Conservation (phyloP, 1,140 invertebrate species). For the Nasonia longicornis region DNA sequence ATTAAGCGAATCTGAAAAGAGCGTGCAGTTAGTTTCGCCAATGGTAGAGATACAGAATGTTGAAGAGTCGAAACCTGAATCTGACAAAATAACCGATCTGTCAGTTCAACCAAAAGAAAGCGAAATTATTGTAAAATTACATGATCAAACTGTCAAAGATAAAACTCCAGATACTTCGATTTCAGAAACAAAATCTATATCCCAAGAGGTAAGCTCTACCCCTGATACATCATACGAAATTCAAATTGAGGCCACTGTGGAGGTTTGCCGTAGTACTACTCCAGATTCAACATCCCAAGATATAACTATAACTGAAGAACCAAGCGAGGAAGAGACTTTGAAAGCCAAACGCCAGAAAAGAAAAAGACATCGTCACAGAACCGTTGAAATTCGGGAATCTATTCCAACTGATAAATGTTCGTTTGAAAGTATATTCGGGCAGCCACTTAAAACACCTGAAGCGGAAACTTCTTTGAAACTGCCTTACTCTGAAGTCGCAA, state of each 20-base stretch:
- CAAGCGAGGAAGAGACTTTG: constrained; percentile 39
- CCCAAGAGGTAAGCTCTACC: constrained; percentile 53
- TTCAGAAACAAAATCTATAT: constrained; percentile 12
- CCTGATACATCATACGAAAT: constrained; percentile 61
- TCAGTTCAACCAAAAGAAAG: neutral
- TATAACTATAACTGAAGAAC: constrained; percentile 53
- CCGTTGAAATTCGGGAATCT: constrained; percentile 45
- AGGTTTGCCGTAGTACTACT: constrained; percentile 57
- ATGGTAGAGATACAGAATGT: neutral
- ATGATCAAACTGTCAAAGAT: neutral
- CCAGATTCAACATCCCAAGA: constrained; percentile 55
- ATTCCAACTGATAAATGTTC: constrained; percentile 13
- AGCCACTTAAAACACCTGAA: constrained; percentile 41
- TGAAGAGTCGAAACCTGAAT: neutral
- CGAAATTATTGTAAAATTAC: neutral
- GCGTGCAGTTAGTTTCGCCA: too few relatives aligned
- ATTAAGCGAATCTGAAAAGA: neutral
- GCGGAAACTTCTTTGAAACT: constrained; percentile 44
- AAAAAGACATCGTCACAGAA: constrained; percentile 55
- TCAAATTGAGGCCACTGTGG: constrained; percentile 62
- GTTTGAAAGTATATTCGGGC: constrained; percentile 46
- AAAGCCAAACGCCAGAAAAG: constrained; percentile 52
- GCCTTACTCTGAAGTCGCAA: constrained; percentile 55
- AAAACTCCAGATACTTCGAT: constrained; percentile 14
- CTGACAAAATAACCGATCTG: constrained; percentile 15